A percentile compares a stretch with the other conserved stretches of the same genome.
These are phyloP conservation scores for Macroglossus sobrinus DNA, from an alignment of 2,113 vertebrate genomes.

Conservation along the genomic window DNA sequence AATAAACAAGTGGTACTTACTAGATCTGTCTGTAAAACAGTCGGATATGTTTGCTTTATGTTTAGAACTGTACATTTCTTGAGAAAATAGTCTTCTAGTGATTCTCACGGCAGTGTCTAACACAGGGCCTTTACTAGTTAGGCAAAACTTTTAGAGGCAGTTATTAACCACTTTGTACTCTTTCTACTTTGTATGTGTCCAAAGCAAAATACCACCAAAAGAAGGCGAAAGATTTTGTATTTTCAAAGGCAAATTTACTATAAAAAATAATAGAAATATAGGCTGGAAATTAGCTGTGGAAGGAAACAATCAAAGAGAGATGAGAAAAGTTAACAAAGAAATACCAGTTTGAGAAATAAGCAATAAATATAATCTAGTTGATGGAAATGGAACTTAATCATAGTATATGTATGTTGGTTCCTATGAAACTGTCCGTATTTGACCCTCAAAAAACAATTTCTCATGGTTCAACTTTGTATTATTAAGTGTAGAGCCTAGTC, in stretches of 20 bases:
- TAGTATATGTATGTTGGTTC: background rate
- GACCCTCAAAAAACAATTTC: background rate
- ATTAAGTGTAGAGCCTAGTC: background rate
- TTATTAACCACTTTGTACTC: background rate
- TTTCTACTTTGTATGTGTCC: background rate
- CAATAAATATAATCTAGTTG: background rate
- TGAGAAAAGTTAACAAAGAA: background rate
- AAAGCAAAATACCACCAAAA: background rate
- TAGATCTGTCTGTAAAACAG: background rate
- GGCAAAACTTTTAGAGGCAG: background rate
- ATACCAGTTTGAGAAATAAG: background rate
- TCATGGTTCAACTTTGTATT: background rate
- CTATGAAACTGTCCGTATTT: background rate
- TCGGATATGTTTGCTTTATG: background rate
- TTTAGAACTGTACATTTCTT: background rate
- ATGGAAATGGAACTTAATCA: background rate
- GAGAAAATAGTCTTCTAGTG: background rate
- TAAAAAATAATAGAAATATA: conserved; percentile 28
- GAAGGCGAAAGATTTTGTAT: background rate
- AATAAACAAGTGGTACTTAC: background rate
- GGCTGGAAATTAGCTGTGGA: background rate
- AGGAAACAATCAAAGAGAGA: background rate
- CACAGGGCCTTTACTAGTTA: background rate
- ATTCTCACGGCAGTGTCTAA: background rate
- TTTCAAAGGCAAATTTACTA: conserved; percentile 6